Percentiles rank a stretch among this genome's conserved stretches.
Conservation (phyloP, 2,888 invertebrate species). For the Mycogona germanica region DNA sequence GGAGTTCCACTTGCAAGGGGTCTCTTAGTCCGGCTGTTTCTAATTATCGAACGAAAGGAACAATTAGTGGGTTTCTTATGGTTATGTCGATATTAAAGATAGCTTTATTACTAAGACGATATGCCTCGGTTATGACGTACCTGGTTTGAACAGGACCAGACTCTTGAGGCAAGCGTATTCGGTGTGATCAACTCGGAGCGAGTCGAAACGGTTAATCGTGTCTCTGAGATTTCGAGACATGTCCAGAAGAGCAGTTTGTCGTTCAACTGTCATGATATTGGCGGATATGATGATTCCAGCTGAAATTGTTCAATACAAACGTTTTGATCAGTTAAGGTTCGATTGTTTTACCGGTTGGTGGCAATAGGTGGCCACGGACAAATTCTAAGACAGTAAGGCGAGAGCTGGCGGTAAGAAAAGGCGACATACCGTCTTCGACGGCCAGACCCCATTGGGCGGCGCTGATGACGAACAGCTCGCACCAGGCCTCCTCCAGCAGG, state of each 20-base stretch:
- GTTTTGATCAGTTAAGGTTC: neutral
- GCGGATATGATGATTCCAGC: slow-evolving; percentile 33
- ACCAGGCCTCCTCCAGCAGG: slow-evolving; percentile 67
- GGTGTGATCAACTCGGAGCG: slow-evolving; percentile 58
- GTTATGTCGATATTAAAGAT: neutral
- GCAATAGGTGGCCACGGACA: slow-evolving; percentile 14
- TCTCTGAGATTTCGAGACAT: slow-evolving; percentile 45
- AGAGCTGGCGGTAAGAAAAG: neutral
- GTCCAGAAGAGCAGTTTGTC: slow-evolving; percentile 43
- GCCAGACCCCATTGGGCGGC: slow-evolving; percentile 68
- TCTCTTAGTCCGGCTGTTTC: slow-evolving; percentile 51
- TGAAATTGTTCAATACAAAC: slow-evolving; percentile 18
- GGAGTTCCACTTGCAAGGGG: slow-evolving; percentile 41
- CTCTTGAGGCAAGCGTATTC: slow-evolving; percentile 79
- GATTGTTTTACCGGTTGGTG: slow-evolving; percentile 2
- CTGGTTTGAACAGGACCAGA: slow-evolving; percentile 64
- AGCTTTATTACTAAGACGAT: no score
- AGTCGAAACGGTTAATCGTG: slow-evolving; percentile 50
- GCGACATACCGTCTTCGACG: slow-evolving; percentile 51
- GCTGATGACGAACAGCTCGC: slow-evolving; percentile 66
- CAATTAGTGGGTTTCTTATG: neutral
- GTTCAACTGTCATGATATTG: slow-evolving; percentile 39
- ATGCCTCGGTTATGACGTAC: slow-evolving; percentile 36
- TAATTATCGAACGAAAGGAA: slow-evolving; percentile 29
- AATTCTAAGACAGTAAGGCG: slow-evolving; percentile 9